Evolutionary conservation across 2,888 invertebrate species (phyloP).

Genomic region (Buathra laborator): DNA sequence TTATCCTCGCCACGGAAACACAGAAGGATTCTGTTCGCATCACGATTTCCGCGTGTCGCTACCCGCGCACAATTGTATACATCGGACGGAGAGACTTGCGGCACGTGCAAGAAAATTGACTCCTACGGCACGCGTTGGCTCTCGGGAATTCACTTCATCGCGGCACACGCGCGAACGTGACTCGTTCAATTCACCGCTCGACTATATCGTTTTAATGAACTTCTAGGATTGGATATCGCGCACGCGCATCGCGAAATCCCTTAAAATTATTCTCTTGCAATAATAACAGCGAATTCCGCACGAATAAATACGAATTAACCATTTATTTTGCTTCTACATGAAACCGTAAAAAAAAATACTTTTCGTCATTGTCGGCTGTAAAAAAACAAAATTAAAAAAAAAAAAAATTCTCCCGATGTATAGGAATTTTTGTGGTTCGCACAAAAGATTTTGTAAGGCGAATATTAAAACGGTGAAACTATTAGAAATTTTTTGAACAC

Average conservation of each 20-base stretch:
- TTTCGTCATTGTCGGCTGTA: no score
- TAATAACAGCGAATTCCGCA: no score
- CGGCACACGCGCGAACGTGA: slow-evolving; percentile 55
- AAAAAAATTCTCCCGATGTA: neutral
- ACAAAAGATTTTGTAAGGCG: neutral
- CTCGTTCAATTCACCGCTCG: slow-evolving; percentile 43
- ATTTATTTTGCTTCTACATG: neutral
- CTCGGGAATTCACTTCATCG: slow-evolving; percentile 16
- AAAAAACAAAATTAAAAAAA: neutral
- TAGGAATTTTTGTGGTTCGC: neutral
- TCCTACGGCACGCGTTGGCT: slow-evolving; percentile 49
- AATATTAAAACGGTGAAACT: neutral
- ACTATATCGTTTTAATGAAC: slow-evolving; percentile 55
- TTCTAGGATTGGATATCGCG: neutral
- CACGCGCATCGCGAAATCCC: neutral
- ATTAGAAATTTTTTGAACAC: neutral
- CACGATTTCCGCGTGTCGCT: neutral
- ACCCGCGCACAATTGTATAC: slow-evolving; percentile 12
- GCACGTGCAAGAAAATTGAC: slow-evolving; percentile 69
- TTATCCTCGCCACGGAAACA: neutral
- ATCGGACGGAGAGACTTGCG: slow-evolving; percentile 3
- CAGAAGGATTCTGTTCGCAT: slow-evolving; percentile 3
- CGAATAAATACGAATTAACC: no score
- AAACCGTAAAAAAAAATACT: no score
- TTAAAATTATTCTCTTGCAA: neutral